Evolutionary conservation across 1,140 invertebrate species (phyloP).

Genomic region (Hormaphis cornu): DNA sequence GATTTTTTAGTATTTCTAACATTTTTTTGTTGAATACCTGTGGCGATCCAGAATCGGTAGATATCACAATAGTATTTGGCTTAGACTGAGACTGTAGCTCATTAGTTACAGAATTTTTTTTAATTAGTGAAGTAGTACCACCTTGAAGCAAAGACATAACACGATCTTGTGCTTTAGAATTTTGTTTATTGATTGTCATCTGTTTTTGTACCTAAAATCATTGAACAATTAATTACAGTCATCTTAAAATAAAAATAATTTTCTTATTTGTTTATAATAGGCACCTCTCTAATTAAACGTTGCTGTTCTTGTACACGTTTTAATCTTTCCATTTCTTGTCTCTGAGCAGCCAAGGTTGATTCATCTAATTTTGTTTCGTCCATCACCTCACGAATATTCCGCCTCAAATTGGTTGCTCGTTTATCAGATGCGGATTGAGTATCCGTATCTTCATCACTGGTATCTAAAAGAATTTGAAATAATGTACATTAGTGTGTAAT

Average conservation of each 20-base stretch:
- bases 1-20: constrained; percentile 43
- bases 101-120: constrained; percentile 41
- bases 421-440: constrained; percentile 42
- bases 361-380: constrained; percentile 84
- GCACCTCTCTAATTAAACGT: constrained; percentile 60
- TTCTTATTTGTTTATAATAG: too few species aligned
- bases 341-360: constrained; percentile 80
- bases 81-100: constrained; percentile 37
- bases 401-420: constrained; percentile 59
- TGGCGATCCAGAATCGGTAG: constrained; percentile 45
- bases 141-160: constrained; percentile 61
- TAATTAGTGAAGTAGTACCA: constrained; percentile 44
- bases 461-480: constrained; percentile 34
- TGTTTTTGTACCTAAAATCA: constrained; percentile 53
- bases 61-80: constrained; percentile 51
- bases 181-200: constrained; percentile 58
- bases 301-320: constrained; percentile 75
- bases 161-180: constrained; percentile 53
- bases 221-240: neutral
- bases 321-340: constrained; percentile 81
- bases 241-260: neutral
- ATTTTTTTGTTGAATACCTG: constrained; percentile 41
- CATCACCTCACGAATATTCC: constrained; percentile 85
- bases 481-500: constrained; percentile 34
- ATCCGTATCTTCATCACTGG: constrained; percentile 30